phyloP scores from a whole-genome alignment of 2,888 invertebrate genomes.

The Linnaemya tessellans region DNA sequence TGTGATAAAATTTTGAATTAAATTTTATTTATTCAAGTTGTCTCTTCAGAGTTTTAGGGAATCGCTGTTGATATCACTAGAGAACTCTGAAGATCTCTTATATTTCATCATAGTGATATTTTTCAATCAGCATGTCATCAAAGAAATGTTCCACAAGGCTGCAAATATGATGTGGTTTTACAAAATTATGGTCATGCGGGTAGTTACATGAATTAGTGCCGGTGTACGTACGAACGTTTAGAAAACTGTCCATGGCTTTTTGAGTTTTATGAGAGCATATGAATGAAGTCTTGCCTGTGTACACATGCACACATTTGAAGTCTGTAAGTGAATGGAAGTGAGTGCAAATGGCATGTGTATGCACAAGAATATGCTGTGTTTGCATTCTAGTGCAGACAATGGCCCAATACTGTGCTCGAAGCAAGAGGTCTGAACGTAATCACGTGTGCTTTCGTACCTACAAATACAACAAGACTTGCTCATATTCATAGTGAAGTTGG shows the following conservation, averaged over 20 bases:
- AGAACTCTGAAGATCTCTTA: no score
- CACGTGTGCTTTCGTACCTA: background rate
- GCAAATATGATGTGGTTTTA: no score
- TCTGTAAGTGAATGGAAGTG: background rate
- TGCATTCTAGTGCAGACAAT: constrained; percentile 49
- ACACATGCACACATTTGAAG: background rate
- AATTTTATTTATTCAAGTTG: no score
- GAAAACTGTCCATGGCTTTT: constrained; percentile 38
- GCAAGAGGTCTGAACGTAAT: background rate
- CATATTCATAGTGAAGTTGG: background rate
- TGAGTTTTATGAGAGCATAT: constrained; percentile 19
- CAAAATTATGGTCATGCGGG: no score
- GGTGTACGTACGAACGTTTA: background rate
- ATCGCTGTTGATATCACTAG: no score
- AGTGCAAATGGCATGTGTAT: constrained; percentile 35
- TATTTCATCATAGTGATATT: no score
- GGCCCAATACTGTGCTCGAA: background rate
- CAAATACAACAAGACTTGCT: background rate
- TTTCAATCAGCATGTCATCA: no score
- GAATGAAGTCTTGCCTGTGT: background rate
- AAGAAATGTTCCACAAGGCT: no score
- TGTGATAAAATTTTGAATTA: no score
- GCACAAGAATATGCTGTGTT: constrained; percentile 58
- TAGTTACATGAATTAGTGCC: background rate
- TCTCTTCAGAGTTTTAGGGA: no score